Conservation (phyloP, 2,888 invertebrate species). For the Tipula lateralis region DNA sequence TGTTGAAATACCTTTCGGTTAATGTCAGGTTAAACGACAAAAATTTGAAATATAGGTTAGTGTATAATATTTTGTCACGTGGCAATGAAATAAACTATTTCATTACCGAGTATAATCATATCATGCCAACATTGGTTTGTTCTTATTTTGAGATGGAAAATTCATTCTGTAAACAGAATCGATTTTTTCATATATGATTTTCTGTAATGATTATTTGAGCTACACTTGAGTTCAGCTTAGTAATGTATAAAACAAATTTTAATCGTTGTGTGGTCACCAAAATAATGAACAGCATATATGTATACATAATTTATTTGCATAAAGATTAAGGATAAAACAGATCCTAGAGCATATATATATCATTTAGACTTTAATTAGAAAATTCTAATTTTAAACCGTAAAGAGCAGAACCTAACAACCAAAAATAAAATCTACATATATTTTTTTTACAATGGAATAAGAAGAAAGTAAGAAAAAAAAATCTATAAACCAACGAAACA, state of each 20-base stretch:
- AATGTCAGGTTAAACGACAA: not conserved
- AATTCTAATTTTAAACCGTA: not conserved
- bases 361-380: not conserved
- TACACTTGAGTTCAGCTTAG: no score
- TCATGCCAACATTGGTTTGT: not conserved
- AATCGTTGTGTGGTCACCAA: no score
- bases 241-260: no score
- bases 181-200: no score
- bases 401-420: not conserved
- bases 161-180: not conserved
- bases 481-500: not conserved
- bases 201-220: no score
- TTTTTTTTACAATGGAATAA: not conserved
- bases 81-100: not conserved
- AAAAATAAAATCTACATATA: not conserved
- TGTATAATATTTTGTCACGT: not conserved
- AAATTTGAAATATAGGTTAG: not conserved
- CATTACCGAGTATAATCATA: not conserved
- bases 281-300: no score
- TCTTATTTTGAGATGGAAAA: no score
- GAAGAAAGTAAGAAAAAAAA: not conserved
- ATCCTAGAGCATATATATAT: no score
- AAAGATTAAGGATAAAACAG: no score
- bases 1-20: not conserved
- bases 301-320: no score